A percentile compares a stretch with the other conserved stretches of the same genome.
These are phyloP conservation scores for Priocnemis perturbator DNA, from an alignment of 2,888 invertebrate species.

Conservation along the genomic window DNA sequence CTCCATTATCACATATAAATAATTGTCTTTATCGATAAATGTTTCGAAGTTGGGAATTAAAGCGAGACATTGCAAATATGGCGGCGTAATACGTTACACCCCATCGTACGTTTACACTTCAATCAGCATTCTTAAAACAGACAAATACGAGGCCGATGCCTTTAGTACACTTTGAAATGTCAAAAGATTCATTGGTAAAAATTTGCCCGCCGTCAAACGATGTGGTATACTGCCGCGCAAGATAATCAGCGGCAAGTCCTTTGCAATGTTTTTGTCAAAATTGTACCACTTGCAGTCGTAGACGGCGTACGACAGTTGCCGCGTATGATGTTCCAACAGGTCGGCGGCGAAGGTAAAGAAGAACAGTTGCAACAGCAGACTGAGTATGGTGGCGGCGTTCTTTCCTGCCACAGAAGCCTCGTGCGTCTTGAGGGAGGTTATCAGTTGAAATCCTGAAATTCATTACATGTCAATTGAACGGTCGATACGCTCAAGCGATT, in stretches of 20 bases:
- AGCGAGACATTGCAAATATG: neutral
- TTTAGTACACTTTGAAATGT: constrained; percentile 52
- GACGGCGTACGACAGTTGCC: constrained; percentile 13
- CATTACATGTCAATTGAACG: neutral
- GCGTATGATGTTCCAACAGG: neutral
- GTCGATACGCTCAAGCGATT: too few relatives aligned
- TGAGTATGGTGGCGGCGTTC: neutral
- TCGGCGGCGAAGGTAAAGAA: neutral
- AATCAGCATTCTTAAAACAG: constrained; percentile 51
- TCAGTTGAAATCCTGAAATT: constrained; percentile 9
- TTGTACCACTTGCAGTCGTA: constrained; percentile 53
- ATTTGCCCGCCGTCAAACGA: constrained; percentile 51
- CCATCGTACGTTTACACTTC: too few relatives aligned
- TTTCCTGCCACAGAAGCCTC: neutral
- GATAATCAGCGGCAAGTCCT: constrained; percentile 49
- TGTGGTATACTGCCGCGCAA: constrained; percentile 51
- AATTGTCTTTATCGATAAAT: too few relatives aligned
- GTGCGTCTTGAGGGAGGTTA: neutral
- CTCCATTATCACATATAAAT: too few relatives aligned
- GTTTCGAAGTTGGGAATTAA: neutral
- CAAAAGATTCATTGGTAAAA: constrained; percentile 46
- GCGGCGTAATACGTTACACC: too few relatives aligned
- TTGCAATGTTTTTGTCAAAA: constrained; percentile 39
- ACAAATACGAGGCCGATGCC: constrained; percentile 54
- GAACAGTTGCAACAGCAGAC: neutral